phyloP scores from a whole-genome alignment of 2,113 vertebrate genomes.

The Orycteropus afer region DNA sequence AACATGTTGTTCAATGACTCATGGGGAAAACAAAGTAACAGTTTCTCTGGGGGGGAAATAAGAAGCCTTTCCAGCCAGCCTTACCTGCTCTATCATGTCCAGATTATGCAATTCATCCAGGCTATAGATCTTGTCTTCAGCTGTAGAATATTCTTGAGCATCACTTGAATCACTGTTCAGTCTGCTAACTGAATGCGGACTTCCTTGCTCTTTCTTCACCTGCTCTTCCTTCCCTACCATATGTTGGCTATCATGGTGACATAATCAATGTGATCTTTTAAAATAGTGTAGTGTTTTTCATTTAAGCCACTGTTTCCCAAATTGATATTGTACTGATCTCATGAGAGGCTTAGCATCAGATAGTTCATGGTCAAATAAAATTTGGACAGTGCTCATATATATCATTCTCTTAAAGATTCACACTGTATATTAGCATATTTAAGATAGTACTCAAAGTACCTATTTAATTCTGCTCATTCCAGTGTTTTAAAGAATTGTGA shows the following conservation, averaged over 20 bases:
- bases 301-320: conserved; percentile 32
- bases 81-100: conserved; percentile 77
- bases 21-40: background rate
- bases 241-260: conserved; percentile 49
- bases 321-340: conserved; percentile 3
- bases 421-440: conserved; percentile 26
- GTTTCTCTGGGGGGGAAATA: conserved; percentile 6
- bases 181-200: background rate
- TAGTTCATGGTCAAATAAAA: background rate
- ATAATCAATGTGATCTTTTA: conserved; percentile 43
- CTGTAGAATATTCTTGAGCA: conserved; percentile 58
- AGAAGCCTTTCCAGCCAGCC: background rate
- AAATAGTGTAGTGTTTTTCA: conserved; percentile 5
- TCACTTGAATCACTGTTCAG: conserved; percentile 65
- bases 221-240: conserved; percentile 59
- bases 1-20: background rate
- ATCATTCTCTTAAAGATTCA: conserved; percentile 8
- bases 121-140: conserved; percentile 70
- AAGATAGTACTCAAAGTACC: background rate
- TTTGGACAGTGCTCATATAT: background rate
- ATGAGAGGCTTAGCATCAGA: background rate
- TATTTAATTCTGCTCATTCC: background rate
- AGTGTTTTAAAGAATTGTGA: conserved; percentile 50
- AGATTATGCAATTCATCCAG: conserved; percentile 73
- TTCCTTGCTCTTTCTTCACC: conserved; percentile 47